A percentile compares a stretch with the other conserved stretches of the same genome.
These are phyloP conservation scores for Myotis myotis DNA, from an alignment of 2,797 vertebrate genomes.

Conservation along the genomic window DNA sequence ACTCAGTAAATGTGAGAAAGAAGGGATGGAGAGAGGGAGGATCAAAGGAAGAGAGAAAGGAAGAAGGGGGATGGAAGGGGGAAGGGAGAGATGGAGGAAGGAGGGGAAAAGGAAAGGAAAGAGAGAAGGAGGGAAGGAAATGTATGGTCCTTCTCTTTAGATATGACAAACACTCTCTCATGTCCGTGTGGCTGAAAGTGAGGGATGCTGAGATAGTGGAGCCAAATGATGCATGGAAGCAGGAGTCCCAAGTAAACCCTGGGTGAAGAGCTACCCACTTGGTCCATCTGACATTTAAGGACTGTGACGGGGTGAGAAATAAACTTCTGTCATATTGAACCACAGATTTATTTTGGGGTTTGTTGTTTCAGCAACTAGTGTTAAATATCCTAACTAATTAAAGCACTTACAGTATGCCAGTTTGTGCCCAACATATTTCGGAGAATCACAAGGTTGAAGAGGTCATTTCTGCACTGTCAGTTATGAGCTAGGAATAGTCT, in stretches of 20 bases:
- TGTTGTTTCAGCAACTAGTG: background rate
- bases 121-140: background rate
- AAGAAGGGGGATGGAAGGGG: too few species aligned
- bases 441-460: background rate
- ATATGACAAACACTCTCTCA: rapidly evolving
- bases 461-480: background rate
- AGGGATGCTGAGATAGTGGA: background rate
- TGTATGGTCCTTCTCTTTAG: background rate
- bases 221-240: background rate
- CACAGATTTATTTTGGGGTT: background rate
- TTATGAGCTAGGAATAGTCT: background rate
- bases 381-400: conserved; percentile 30
- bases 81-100: background rate
- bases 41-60: background rate
- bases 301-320: background rate
- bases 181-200: background rate
- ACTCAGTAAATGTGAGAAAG: background rate
- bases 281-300: background rate
- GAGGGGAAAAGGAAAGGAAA: background rate
- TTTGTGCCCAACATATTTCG: background rate
- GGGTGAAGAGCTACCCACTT: background rate
- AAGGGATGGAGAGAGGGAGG: background rate
- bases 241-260: background rate
- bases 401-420: background rate
- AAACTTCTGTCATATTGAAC: background rate